Conservation (phyloP, 2,888 invertebrate species). For the Celastrina argiolus region DNA sequence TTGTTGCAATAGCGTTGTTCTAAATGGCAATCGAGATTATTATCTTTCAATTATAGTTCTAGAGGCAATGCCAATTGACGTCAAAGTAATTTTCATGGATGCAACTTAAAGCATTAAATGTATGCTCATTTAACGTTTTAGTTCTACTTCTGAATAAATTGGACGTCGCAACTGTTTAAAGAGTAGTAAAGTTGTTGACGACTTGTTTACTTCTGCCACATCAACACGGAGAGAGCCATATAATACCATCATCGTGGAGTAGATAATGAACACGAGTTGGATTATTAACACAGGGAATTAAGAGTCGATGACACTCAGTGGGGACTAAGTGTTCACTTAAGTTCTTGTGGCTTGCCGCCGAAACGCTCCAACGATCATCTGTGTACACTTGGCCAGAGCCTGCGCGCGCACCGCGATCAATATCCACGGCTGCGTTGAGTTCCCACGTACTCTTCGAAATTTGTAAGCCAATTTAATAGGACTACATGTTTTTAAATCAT, state of each 20-base stretch:
- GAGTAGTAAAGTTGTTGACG: not conserved
- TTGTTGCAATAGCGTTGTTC: not conserved
- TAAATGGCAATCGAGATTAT: not conserved
- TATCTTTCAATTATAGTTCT: not conserved
- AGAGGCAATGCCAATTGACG: not conserved
- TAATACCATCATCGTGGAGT: not conserved
- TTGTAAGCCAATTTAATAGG: constrained; percentile 48
- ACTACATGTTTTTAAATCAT: constrained; percentile 31
- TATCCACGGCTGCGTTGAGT: constrained; percentile 64
- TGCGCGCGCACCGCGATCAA: constrained; percentile 77
- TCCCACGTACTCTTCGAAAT: constrained; percentile 62
- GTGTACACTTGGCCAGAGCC: constrained; percentile 65
- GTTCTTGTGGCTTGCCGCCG: constrained; percentile 59
- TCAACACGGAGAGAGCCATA: constrained; percentile 9
- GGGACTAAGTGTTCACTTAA: constrained; percentile 61
- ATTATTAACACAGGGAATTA: constrained; percentile 45
- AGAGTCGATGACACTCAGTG: constrained; percentile 58
- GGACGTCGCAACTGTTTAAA: too few species aligned
- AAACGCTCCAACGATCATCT: constrained; percentile 62
- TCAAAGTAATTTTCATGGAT: not conserved
- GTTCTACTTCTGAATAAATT: too few species aligned
- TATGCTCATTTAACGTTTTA: too few species aligned
- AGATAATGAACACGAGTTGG: constrained; percentile 35
- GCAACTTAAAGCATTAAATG: too few species aligned
- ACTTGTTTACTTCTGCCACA: not conserved